Base-by-base conservation (phyloP, 92 coral and sea anemone genomes). In the Palythoa heliodiscus region DNA sequence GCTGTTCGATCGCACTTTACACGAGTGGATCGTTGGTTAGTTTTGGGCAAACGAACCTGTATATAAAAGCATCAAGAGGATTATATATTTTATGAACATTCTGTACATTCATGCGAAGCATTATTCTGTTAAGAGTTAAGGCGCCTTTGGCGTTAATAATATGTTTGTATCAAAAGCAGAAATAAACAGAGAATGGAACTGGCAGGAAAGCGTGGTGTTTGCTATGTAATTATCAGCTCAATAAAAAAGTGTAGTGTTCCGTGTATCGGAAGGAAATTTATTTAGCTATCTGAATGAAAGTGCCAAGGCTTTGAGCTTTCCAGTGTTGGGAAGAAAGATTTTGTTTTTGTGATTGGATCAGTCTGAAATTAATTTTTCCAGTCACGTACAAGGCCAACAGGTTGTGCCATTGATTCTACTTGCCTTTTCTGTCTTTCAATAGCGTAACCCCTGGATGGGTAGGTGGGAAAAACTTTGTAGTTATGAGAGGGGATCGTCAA, bases 21-120 rank as follows among this genome's bases (percentile, higher is more conserved):
- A 15, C 75, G 48, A 80, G 84, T 68, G 43, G 66, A 17, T 3
- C 57, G 39, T 40, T 60, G 24, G 71, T 38, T 58, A 64, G 40
- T 80, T 79, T 64, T 22, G 11, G 17, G 35, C 43, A 69, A n/a
- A 52, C 63, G 22, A 48, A 80, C 84, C 74, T 80, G 84, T 80
- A 80, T 40, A 80, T 29, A 29, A 29, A 64, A 80, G 72, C 17
- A 37, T 53, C 66, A 80, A 80, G 66, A 66, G 61, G 90, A 89
- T 86, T 89, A 89, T 89, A 89, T 89, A 89, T 89, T 89, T 89
- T 89, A 89, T 89, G 92, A 86, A 89, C 78, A 82, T 29, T 63
- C 89, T 66, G 84, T 79, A 86, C 85, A 86, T 86, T 86, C 87
- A 82, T 86, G 89, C 92, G 67, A 88, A 82, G 92, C 76, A 85